Base-by-base conservation (phyloP, 2,888 invertebrate genomes). In the Hoplodrina ambigua region DNA sequence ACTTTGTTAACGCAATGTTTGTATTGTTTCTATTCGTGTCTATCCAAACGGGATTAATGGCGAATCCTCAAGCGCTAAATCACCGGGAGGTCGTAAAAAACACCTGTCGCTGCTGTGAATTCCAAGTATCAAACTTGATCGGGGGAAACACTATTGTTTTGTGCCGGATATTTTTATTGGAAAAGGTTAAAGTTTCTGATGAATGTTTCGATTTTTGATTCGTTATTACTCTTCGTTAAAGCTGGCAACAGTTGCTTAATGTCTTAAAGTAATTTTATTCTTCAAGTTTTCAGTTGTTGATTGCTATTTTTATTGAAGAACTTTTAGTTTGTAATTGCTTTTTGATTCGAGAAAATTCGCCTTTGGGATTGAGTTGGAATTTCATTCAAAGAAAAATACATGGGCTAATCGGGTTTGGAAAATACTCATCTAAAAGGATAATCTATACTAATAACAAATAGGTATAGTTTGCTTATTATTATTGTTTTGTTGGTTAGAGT, bases 41-140 rank as follows among this genome's bases (percentile, higher is more conserved):
- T 89, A 88, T 92, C 87, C 89, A 89, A 94, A 93, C 88, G 88
- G 91, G 95, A 95, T 95, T 95, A 95, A 96, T 93, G 92, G 93
- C 89, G 87, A 92, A 94, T 94, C 92, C 90, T 90, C 87, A 84
- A 89, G 89, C 87, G 89, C 89, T 95, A 95, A 95, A 96, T 94
- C 94, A 93, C 91, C 83, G 88, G 88, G 85, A 85, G 89, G 88
- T 91, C 93, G 92, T 96, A 94, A 95, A 95, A 94, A 94, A 93
- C 95, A 96, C 94, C 95, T 96, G 95, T 93, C 93, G 90, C 88
- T 89, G 85, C 88, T 90, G 90, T 89, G 89, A 90, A 92, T 92
- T 90, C 89, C 81, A 85, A 90, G 90, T 91, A 92, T 91, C 90
- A 87, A 91, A 92, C 87, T 91, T 93, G 90, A 92, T 90, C 89